A percentile compares a stretch with the other conserved stretches of the same genome.
phyloP scores from a whole-genome alignment of 2,113 vertebrate genomes.

The Lophura nycthemera region DNA sequence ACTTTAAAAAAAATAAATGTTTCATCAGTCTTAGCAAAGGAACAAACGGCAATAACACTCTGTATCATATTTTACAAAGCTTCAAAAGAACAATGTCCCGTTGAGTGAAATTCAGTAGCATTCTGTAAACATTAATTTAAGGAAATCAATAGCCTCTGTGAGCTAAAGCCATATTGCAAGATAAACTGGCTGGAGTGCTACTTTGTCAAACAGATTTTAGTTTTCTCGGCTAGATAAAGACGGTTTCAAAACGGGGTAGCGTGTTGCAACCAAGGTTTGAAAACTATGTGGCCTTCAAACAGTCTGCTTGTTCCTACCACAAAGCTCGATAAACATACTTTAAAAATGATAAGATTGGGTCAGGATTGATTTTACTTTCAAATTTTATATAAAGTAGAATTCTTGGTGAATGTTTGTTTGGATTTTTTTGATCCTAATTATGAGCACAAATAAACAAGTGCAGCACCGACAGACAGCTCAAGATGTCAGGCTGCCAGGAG shows the following conservation, averaged over 20 bases:
- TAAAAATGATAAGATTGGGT: conserved; percentile 83
- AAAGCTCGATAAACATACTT: conserved; percentile 87
- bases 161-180: conserved; percentile 88
- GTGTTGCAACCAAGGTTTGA: conserved; percentile 90
- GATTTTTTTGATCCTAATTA: conserved; percentile 24
- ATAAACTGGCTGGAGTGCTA: conserved; percentile 88
- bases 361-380: conserved; percentile 75
- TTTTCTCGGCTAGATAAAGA: conserved; percentile 90
- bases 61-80: conserved; percentile 79
- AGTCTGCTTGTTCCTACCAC: conserved; percentile 79
- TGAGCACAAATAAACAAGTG: conserved; percentile 7
- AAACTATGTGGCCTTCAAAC: conserved; percentile 89
- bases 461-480: background rate
- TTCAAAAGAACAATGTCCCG: conserved; percentile 87
- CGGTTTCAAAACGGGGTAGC: conserved; percentile 86
- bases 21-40: conserved; percentile 79
- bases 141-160: conserved; percentile 88
- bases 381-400: conserved; percentile 73
- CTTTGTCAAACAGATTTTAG: conserved; percentile 90
- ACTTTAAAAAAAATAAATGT: conserved; percentile 71
- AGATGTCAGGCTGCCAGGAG: conserved; percentile 16
- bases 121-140: conserved; percentile 90
- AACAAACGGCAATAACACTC: conserved; percentile 79
- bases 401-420: conserved; percentile 17
- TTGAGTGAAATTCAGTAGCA: conserved; percentile 85